Percentiles rank a stretch among this genome's conserved stretches.
These are phyloP conservation scores for Hormiphora californensis DNA, from an alignment of 37 sponge, comb jelly and placozoan species.

Conservation along the genomic window DNA sequence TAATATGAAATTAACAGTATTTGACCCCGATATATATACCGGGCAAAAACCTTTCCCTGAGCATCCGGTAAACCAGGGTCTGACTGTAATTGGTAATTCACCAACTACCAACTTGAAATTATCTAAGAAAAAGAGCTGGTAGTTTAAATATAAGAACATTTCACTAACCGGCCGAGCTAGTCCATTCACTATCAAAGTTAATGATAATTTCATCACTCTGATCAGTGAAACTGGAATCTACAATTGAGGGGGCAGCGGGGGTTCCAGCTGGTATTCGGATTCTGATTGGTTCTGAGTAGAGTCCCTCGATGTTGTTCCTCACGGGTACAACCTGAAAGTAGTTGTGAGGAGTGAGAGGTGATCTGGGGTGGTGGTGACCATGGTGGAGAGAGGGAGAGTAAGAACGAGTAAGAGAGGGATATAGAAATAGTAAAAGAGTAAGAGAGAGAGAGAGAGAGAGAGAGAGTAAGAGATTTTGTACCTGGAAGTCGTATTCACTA, in stretches of 20 bases:
- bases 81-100: too few relatives aligned
- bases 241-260: background rate
- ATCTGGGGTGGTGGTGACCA: background rate
- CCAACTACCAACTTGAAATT: too few relatives aligned
- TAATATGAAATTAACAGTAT: too few relatives aligned
- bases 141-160: too few relatives aligned
- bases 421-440: background rate
- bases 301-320: background rate
- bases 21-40: too few relatives aligned
- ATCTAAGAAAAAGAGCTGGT: too few relatives aligned
- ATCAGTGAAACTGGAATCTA: background rate
- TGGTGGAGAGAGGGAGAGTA: too few relatives aligned
- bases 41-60: too few relatives aligned
- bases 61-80: too few relatives aligned
- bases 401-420: background rate
- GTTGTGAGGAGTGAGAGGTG: background rate
- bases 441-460: background rate
- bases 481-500: constrained; percentile 1
- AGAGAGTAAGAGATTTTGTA: background rate
- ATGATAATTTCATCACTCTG: background rate
- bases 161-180: background rate
- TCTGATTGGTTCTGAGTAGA: constrained; percentile 10
- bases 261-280: background rate
- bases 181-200: background rate
- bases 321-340: constrained; percentile 3